phyloP scores from a whole-genome alignment of 2,888 invertebrate species.

The Coremacera marginata region DNA sequence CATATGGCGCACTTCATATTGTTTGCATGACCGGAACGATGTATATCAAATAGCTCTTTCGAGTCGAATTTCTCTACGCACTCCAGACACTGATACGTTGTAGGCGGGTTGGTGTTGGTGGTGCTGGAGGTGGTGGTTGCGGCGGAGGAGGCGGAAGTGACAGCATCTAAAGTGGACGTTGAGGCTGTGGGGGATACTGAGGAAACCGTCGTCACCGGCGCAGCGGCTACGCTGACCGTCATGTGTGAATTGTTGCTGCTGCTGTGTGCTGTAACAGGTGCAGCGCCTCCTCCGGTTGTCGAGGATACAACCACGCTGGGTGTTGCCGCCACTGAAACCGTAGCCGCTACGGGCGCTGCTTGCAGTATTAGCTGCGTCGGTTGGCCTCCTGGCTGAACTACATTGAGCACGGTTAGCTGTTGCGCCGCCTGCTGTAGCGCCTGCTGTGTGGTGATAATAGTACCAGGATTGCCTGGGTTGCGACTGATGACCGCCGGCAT shows the following conservation, averaged over 20 bases:
- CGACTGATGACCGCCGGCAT: constrained; percentile 63
- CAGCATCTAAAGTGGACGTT: constrained; percentile 33
- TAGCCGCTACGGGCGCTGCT: constrained; percentile 47
- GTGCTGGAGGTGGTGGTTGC: constrained; percentile 45
- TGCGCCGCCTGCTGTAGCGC: constrained; percentile 54
- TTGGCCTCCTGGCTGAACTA: constrained; percentile 45
- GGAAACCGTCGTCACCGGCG: constrained; percentile 25
- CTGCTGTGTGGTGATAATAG: constrained; percentile 55
- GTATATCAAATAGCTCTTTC: constrained; percentile 67
- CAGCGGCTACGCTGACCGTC: constrained; percentile 22
- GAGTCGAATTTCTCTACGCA: constrained; percentile 68
- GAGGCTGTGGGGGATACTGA: constrained; percentile 44
- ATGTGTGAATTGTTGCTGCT: constrained; percentile 22
- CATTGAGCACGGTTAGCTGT: constrained; percentile 38
- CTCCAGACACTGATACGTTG: constrained; percentile 64
- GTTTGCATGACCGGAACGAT: constrained; percentile 68
- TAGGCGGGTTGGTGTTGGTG: constrained; percentile 46
- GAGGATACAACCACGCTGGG: constrained; percentile 14
- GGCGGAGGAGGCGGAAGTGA: constrained; percentile 32
- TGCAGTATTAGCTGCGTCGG: constrained; percentile 61
- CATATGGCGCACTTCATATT: constrained; percentile 69
- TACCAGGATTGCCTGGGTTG: constrained; percentile 49
- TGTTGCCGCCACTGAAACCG: neutral
- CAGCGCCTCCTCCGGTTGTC: constrained; percentile 29
- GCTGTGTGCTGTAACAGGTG: constrained; percentile 33